Percentiles rank a stretch among this genome's conserved stretches.
Conservation (phyloP, 35 echinoderm and acorn worm species). For the Heliocidaris erythrogramma region DNA sequence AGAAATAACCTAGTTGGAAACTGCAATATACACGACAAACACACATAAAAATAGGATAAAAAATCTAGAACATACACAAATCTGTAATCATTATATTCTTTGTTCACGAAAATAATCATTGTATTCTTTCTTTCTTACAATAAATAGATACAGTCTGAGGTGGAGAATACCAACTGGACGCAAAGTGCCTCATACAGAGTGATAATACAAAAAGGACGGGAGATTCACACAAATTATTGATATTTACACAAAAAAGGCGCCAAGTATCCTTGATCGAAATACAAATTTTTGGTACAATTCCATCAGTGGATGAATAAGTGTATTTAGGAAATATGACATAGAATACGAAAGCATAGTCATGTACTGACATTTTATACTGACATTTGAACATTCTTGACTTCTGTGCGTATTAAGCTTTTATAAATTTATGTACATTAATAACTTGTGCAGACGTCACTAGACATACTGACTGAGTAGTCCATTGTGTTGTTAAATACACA, state of each 20-base stretch:
- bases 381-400: not conserved
- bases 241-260: not conserved
- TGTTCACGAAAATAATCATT: not conserved
- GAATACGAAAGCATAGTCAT: not conserved
- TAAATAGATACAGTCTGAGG: not conserved
- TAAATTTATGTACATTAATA: not conserved
- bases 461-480: too few relatives aligned
- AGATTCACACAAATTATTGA: not conserved
- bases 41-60: not conserved
- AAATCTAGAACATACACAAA: not conserved
- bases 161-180: not conserved
- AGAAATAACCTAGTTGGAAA: not conserved
- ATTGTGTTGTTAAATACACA: too few relatives aligned
- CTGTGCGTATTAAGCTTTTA: not conserved
- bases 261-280: not conserved
- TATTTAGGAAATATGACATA: not conserved
- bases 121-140: not conserved
- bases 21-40: not conserved
- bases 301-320: not conserved
- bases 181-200: not conserved
- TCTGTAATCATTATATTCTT: not conserved
- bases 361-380: not conserved
- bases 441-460: not conserved
- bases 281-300: not conserved
- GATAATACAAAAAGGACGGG: not conserved